These are phyloP conservation scores for Emberiza fucata DNA, from an alignment of 2,113 vertebrate species.

Conservation along the genomic window DNA sequence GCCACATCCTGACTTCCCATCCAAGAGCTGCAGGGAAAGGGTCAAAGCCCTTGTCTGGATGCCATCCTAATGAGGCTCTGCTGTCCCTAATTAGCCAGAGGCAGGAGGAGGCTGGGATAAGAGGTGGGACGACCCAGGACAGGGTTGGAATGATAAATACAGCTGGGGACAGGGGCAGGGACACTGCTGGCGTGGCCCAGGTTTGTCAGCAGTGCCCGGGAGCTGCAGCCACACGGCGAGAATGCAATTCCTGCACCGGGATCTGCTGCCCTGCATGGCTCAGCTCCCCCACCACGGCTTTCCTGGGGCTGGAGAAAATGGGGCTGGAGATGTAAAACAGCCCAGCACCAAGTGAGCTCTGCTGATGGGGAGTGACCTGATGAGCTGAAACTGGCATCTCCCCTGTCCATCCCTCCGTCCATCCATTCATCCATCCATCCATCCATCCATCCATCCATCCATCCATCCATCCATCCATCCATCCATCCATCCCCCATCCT, in stretches of 20 bases:
- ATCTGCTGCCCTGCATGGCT: background rate
- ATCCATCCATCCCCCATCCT: too few species aligned
- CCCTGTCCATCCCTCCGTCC: background rate
- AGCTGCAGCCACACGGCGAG: background rate
- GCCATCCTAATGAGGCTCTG: constrained; percentile 2
- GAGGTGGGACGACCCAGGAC: background rate
- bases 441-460: too few species aligned
- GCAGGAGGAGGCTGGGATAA: background rate
- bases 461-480: too few species aligned
- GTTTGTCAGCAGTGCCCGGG: background rate
- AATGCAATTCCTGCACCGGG: rapidly evolving
- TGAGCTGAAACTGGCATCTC: background rate
- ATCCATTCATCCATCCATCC: too few species aligned
- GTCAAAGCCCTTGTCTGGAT: background rate
- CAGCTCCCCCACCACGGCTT: background rate
- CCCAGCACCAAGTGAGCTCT: background rate
- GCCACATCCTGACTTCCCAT: background rate
- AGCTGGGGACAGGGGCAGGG: background rate
- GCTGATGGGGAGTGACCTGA: background rate
- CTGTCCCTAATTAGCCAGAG: background rate
- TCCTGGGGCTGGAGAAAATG: background rate
- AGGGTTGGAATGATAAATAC: background rate
- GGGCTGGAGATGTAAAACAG: background rate
- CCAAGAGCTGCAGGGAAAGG: background rate
- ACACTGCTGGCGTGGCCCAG: rapidly evolving